Evolutionary conservation across 2,797 vertebrate species (phyloP), one percentile per base, ranked within the genome.

Genomic region (Pteropus rufus): DNA sequence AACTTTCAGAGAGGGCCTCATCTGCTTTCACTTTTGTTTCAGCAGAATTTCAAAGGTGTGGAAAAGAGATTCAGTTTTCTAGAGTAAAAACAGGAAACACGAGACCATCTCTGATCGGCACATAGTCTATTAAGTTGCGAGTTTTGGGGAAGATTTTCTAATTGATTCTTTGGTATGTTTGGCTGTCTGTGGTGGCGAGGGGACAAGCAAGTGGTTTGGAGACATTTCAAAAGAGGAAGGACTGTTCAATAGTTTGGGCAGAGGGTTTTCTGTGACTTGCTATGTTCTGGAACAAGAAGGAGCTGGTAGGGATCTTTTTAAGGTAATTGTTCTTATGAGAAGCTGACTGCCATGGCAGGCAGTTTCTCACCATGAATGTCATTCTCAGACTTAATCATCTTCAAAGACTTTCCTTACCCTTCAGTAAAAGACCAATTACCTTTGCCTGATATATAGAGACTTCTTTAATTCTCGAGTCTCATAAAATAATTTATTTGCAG

Each of bases 41-140:
- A 67, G n/a, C 39, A 75, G 58, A 70, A 36, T 86, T 96, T 73
- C 90, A 95, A 93, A 93, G 69, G 29, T 41, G 12, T 15, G 46
- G 49, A 62, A 82, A 52, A 21, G 56, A 73, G 26, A 83, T 7
- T 36, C 26, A 5, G 31, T 79, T 86, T 92, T 62, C 54, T 52
- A 82, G 41, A n/a, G 26, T 65, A 11, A 65, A 67, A 89, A 60
- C 23, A n/a, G n/a, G 31, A 79, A 69, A 24, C 14, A 0, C 19
- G 5, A 67, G 49, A 31, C 10, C 36, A 18, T 44, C 24, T 91
- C 34, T 84, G 36, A 49, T 29, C 52, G 82, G 26, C 65, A 41
- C 2, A 1, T 18, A 41, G 64, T 94, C 31, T 69, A n/a, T 19
- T 54, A 82, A 56, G 16, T 16, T 56, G 49, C 52, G 49, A 87